Conservation (phyloP, 2,113 vertebrate species). For the Astatoreochromis straeleni region DNA sequence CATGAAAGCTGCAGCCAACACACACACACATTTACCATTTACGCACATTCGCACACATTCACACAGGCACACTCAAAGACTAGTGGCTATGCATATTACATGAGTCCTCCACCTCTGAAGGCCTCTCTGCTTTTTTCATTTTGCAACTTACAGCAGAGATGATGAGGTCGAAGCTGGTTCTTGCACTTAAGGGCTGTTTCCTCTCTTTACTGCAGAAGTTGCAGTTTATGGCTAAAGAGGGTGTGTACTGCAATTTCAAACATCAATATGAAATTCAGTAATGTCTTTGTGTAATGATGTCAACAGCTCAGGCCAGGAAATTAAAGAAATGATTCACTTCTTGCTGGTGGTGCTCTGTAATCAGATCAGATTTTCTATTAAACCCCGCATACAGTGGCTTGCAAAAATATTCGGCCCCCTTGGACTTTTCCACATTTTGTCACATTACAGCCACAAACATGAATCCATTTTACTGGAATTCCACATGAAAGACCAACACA, state of each 20-base stretch:
- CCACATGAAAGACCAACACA: accelerated
- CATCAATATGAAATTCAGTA: neutral
- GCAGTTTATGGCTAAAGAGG: neutral
- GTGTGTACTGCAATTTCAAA: neutral
- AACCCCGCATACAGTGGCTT: neutral
- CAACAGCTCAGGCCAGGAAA: conserved; percentile 2
- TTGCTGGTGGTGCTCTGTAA: neutral
- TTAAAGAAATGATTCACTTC: neutral
- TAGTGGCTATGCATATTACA: conserved; percentile 61
- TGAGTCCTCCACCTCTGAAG: conserved; percentile 61
- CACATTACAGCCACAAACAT: neutral
- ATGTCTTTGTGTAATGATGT: neutral
- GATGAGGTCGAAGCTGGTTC: conserved; percentile 41
- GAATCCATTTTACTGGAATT: neutral
- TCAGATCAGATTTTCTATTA: neutral
- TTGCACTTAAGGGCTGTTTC: conserved; percentile 33
- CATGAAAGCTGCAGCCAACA: conserved; percentile 16
- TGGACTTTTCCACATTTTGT: neutral
- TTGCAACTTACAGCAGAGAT: conserved; percentile 40
- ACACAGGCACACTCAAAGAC: conserved; percentile 21
- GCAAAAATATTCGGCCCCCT: neutral
- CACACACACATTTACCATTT: neutral
- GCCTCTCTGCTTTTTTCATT: conserved; percentile 48
- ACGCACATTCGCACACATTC: neutral
- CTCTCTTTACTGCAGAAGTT: neutral